Evolutionary conservation across 2,888 invertebrate species (phyloP), one percentile per base, ranked within the genome.

Genomic region (Neria commutata): DNA sequence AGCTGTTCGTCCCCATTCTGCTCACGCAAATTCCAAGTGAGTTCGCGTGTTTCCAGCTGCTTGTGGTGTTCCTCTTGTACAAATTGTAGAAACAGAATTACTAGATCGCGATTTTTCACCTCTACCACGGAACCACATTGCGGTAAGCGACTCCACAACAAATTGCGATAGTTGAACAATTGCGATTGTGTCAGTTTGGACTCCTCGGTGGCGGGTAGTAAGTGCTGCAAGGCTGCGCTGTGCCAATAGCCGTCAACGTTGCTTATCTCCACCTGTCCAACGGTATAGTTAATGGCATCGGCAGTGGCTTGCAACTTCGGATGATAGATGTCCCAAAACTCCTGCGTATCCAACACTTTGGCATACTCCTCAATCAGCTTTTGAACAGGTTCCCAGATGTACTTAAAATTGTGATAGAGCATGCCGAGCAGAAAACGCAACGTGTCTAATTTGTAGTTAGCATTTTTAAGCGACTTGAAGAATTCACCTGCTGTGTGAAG

Each of bases 301-400:
- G 84, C 84, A 0, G 85, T 84, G 8, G 81, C 82, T 64, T 85
- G 81, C 17, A 92, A 77, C 67, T 89, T 86, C 25, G 82, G 78
- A 29, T 86, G 82, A 70, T 89, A 93, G 37, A 89, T 82, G 1
- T 83, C 81, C 94, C 94, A 94, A 81, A 94, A 94, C 24, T 85
- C 83, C n/a, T 86, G 81, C 1, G 81, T 72, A 1, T 83, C 74
- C 71, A 90, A 78, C 0, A 86, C 85, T 70, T 84, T 85, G 0
- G 92, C 91, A 75, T 91, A 91, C 0, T 89, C 86, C 1, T 88
- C 86, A 48, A 97, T 87, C 40, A 95, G 84, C 72, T 91, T 87
- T 16, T 86, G 84, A 0, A 91, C 84, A 1, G 95, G 94, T 62
- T 91, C 90, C 97, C 97, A 97, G 0, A 98, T 78, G 14, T 94